Evolutionary conservation across 1,140 invertebrate species (phyloP).

Genomic region (Zaprionus africanus): DNA sequence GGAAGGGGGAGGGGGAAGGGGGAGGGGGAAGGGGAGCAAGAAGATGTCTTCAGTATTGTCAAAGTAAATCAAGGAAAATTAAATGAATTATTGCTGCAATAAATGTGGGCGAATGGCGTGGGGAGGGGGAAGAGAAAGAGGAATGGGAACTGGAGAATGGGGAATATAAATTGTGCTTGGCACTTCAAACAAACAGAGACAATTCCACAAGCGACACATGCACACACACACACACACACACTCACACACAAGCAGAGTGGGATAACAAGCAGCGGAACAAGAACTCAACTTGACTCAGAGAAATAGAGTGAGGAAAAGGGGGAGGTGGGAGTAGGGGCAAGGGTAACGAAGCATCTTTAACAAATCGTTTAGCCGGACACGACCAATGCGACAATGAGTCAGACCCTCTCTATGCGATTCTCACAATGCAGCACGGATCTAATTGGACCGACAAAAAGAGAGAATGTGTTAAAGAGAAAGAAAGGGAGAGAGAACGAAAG

Average conservation of each 20-base stretch:
- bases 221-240: constrained; percentile 1
- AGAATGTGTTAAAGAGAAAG: background rate
- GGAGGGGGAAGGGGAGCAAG: background rate
- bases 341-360: constrained; percentile 14
- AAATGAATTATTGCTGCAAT: constrained; percentile 82
- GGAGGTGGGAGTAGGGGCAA: background rate
- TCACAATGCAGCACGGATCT: background rate
- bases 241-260: background rate
- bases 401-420: constrained; percentile 12
- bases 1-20: background rate
- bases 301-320: background rate
- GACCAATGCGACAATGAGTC: background rate
- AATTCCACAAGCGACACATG: constrained; percentile 29
- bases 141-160: constrained; percentile 2
- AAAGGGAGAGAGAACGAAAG: background rate
- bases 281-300: constrained; percentile 6
- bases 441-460: background rate
- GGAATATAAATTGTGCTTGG: constrained; percentile 71
- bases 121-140: background rate
- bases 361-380: constrained; percentile 10
- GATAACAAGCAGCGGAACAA: constrained; percentile 8
- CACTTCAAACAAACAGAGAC: constrained; percentile 52
- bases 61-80: constrained; percentile 81
- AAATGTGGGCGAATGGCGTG: constrained; percentile 58
- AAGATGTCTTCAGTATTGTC: constrained; percentile 47